A percentile compares a stretch with the other conserved stretches of the same genome.
phyloP scores from a whole-genome alignment of 2,888 invertebrate genomes.

The Phalera bucephala region DNA sequence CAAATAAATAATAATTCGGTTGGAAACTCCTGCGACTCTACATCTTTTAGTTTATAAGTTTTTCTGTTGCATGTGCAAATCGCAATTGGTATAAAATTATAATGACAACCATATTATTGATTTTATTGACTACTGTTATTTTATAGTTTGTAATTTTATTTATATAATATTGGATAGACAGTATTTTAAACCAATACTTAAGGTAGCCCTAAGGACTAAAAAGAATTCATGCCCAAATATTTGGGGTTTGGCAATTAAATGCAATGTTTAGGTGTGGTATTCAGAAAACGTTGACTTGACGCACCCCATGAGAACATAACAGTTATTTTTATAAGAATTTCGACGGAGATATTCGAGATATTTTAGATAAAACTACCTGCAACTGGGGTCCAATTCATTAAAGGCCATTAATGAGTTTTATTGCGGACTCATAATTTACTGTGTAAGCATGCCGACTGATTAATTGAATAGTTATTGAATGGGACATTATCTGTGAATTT shows the following conservation, averaged over 20 bases:
- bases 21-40: too few species aligned
- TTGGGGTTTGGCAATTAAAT: slow-evolving; percentile 56
- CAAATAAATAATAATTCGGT: too few species aligned
- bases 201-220: slow-evolving; percentile 3
- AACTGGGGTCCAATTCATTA: slow-evolving; percentile 76
- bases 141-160: slow-evolving; percentile 28
- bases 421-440: slow-evolving; percentile 63
- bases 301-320: slow-evolving; percentile 46
- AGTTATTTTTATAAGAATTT: slow-evolving; percentile 63
- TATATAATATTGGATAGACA: slow-evolving; percentile 10
- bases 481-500: slow-evolving; percentile 46
- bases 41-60: slow-evolving; percentile 16
- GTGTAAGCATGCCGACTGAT: slow-evolving; percentile 51
- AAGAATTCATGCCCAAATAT: slow-evolving; percentile 40
- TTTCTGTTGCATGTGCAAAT: slow-evolving; percentile 23
- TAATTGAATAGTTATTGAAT: slow-evolving; percentile 69
- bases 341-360: slow-evolving; percentile 39
- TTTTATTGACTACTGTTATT: slow-evolving; percentile 14
- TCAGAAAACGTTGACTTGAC: slow-evolving; percentile 36
- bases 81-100: slow-evolving; percentile 34
- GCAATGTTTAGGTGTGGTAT: slow-evolving; percentile 52
- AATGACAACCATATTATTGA: slow-evolving; percentile 21
- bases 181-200: slow-evolving; percentile 2
- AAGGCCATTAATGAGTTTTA: slow-evolving; percentile 70
- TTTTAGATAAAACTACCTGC: slow-evolving; percentile 70